A percentile compares a stretch with the other conserved stretches of the same genome.
Conservation (phyloP, 2,888 invertebrate species). For the Abrostola tripartita region DNA sequence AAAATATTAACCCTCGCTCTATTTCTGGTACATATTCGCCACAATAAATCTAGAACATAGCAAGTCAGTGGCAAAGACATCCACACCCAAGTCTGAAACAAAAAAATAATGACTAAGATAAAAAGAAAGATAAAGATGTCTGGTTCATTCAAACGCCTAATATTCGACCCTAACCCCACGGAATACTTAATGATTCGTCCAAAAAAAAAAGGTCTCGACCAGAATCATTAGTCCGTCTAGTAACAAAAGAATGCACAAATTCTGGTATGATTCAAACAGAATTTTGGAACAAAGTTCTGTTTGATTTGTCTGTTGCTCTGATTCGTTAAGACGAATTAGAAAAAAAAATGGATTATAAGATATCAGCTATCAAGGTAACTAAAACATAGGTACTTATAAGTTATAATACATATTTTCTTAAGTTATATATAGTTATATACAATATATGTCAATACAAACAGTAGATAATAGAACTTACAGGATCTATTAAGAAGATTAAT, state of each 20-base stretch:
- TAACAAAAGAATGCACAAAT: neutral
- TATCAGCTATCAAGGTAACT: too few relatives aligned
- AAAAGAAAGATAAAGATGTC: neutral
- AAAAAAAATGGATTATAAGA: too few relatives aligned
- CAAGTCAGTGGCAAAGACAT: conserved; percentile 77
- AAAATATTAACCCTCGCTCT: conserved; percentile 71
- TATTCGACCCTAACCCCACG: neutral
- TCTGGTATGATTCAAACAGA: neutral
- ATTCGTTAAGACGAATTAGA: too few relatives aligned
- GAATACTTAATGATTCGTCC: conserved; percentile 1
- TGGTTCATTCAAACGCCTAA: conserved; percentile 14
- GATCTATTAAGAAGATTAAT: neutral
- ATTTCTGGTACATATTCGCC: conserved; percentile 81
- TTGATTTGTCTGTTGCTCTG: too few relatives aligned
- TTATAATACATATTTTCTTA: too few relatives aligned
- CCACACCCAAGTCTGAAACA: conserved; percentile 83
- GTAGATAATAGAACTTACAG: neutral
- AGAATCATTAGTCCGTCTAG: neutral
- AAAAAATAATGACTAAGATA: conserved; percentile 12
- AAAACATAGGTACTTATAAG: too few relatives aligned
- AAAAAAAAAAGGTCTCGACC: neutral
- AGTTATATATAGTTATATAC: too few relatives aligned
- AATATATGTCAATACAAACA: too few relatives aligned
- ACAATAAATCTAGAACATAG: conserved; percentile 77
- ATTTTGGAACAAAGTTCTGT: neutral